Evolutionary conservation across 2,797 vertebrate genomes (phyloP).

Genomic region (Sparus aurata): DNA sequence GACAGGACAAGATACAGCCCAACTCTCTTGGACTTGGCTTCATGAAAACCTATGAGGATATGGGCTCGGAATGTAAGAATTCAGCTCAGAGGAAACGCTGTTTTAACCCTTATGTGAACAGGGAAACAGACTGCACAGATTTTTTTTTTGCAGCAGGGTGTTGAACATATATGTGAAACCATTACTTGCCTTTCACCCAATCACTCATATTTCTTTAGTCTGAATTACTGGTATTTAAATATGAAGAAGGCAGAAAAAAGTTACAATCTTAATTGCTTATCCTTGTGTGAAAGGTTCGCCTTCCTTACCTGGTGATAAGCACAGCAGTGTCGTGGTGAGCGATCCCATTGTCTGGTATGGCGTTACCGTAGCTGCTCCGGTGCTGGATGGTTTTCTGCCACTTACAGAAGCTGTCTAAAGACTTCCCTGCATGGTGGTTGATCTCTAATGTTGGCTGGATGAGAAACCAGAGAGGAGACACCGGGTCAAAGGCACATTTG

Average conservation of each 20-base stretch:
- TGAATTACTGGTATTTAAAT: not conserved
- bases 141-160: not conserved
- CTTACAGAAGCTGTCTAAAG: slow-evolving; percentile 99
- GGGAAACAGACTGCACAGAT: slow-evolving; percentile 3
- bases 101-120: slow-evolving; percentile 37
- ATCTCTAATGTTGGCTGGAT: slow-evolving; percentile 95
- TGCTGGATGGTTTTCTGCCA: slow-evolving; percentile 99
- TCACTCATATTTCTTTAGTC: not conserved
- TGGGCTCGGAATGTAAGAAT: slow-evolving; percentile 56
- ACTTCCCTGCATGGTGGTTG: slow-evolving; percentile 97
- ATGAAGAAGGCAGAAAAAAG: slow-evolving; percentile 9
- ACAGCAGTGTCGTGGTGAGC: slow-evolving; percentile 98
- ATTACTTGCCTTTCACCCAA: not conserved
- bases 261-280: not conserved
- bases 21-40: slow-evolving; percentile 49
- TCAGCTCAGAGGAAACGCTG: slow-evolving; percentile 46
- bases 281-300: not conserved
- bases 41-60: slow-evolving; percentile 49
- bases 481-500: slow-evolving; percentile 12
- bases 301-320: slow-evolving; percentile 94
- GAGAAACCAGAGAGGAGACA: slow-evolving; percentile 41
- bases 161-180: not conserved
- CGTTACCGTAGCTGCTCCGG: slow-evolving; percentile 93
- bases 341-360: slow-evolving; percentile 96
- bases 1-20: slow-evolving; percentile 65